These are phyloP conservation scores for Cladorhizidae sp. DNA, from an alignment of 37 sponge, comb jelly and placozoan species.

Conservation along the genomic window DNA sequence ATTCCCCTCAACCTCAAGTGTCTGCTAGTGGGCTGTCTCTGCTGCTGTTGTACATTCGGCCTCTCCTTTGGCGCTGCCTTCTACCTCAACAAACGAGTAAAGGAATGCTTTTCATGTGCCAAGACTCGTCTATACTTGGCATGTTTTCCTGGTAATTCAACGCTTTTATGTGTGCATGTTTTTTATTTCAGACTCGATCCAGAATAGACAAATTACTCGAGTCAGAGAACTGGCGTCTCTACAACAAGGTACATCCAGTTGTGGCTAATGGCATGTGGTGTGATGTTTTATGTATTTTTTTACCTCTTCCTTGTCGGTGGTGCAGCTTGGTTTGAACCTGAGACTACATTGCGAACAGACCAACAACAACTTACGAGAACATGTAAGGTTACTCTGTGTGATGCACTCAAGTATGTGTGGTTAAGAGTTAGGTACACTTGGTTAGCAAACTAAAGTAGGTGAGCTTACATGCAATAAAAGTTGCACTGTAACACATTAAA, in stretches of 20 bases:
- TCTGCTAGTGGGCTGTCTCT: constrained; percentile 80
- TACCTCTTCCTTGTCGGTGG: neutral
- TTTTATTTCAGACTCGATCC: constrained; percentile 58
- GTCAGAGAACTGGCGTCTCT: constrained; percentile 77
- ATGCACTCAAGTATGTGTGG: neutral
- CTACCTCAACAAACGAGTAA: constrained; percentile 76
- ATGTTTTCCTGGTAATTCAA: neutral
- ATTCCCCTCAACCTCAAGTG: constrained; percentile 78
- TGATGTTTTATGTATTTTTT: neutral
- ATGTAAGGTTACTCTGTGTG: constrained; percentile 58
- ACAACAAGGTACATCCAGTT: constrained; percentile 63
- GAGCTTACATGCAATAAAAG: no score
- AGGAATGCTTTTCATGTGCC: neutral
- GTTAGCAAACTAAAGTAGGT: no score
- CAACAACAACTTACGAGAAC: constrained; percentile 72
- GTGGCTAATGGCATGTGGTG: neutral
- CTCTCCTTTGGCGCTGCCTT: constrained; percentile 81
- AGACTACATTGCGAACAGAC: constrained; percentile 59
- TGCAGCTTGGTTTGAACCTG: constrained; percentile 79
- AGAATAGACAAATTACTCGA: constrained; percentile 70
- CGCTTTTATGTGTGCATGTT: neutral
- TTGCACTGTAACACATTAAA: no score
- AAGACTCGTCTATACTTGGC: neutral
- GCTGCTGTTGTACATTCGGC: constrained; percentile 90
- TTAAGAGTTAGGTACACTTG: no score